phyloP scores from a whole-genome alignment of 2,797 vertebrate species.

The Rhinichthys osculus region DNA sequence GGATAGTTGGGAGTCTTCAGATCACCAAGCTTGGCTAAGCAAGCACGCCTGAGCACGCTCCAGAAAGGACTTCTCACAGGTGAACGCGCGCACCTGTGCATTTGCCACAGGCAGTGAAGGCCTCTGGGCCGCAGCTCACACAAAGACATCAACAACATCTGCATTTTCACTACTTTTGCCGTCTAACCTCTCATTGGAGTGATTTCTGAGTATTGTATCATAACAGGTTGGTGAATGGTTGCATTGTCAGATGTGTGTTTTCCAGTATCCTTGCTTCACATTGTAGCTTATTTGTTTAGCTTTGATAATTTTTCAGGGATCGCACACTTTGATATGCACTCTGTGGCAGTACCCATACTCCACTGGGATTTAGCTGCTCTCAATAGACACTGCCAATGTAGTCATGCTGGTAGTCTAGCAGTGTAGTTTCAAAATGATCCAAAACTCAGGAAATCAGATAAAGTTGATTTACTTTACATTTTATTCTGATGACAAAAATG shows the following conservation, averaged over 20 bases:
- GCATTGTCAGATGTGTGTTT: slow-evolving; percentile 61
- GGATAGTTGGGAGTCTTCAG: slow-evolving; percentile 95
- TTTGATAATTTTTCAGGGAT: slow-evolving; percentile 65
- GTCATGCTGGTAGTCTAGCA: slow-evolving; percentile 20
- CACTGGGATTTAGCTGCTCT: slow-evolving; percentile 44
- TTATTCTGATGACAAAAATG: not conserved
- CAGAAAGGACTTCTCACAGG: slow-evolving; percentile 71
- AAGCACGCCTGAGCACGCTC: slow-evolving; percentile 55
- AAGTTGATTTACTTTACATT: slow-evolving; percentile 5
- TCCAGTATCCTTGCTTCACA: slow-evolving; percentile 40
- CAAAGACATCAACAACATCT: slow-evolving; percentile 60
- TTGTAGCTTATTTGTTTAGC: slow-evolving; percentile 44
- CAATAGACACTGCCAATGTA: slow-evolving; percentile 32
- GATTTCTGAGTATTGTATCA: slow-evolving; percentile 31
- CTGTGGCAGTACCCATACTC: slow-evolving; percentile 41
- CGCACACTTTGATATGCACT: slow-evolving; percentile 57
- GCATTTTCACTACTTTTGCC: slow-evolving; percentile 59
- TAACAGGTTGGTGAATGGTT: slow-evolving; percentile 59
- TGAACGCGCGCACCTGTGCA: slow-evolving; percentile 63
- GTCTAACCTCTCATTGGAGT: slow-evolving; percentile 35
- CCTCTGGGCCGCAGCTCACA: slow-evolving; percentile 49
- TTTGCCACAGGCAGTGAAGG: slow-evolving; percentile 63
- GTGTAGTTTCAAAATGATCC: slow-evolving; percentile 16
- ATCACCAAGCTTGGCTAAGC: slow-evolving; percentile 96
- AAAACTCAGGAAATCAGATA: slow-evolving; percentile 53